phyloP scores from a whole-genome alignment of 1,140 invertebrate genomes.

The Drosophila nikananu region DNA sequence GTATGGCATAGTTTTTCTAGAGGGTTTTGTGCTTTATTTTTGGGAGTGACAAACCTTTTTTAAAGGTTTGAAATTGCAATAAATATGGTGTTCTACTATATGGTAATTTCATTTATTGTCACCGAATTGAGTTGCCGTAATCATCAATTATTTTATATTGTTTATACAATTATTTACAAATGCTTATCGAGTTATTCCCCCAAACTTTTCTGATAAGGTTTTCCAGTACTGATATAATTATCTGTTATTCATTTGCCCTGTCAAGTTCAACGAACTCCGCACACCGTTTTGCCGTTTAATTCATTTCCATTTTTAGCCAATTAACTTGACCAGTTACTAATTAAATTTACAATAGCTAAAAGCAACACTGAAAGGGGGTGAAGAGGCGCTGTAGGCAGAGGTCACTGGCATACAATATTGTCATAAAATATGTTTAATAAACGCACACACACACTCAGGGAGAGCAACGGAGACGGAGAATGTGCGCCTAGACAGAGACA shows the following conservation, averaged over 20 bases:
- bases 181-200: not conserved
- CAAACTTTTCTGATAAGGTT: not conserved
- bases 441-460: slow-evolving; percentile 11
- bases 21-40: slow-evolving; percentile 1
- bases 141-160: not conserved
- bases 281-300: slow-evolving; percentile 32
- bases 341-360: slow-evolving; percentile 47
- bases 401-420: slow-evolving; percentile 47
- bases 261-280: slow-evolving; percentile 36
- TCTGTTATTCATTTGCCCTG: slow-evolving; percentile 15
- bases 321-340: slow-evolving; percentile 51
- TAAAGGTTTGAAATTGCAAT: not conserved
- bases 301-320: slow-evolving; percentile 41
- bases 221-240: not conserved
- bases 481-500: slow-evolving; percentile 15
- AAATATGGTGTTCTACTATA: not conserved
- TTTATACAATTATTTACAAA: slow-evolving; percentile 6
- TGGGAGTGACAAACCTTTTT: slow-evolving; percentile 8
- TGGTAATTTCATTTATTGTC: not conserved
- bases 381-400: slow-evolving; percentile 14
- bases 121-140: not conserved
- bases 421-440: slow-evolving; percentile 60
- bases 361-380: slow-evolving; percentile 8
- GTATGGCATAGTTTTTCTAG: slow-evolving; percentile 1
- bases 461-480: slow-evolving; percentile 1